Percentiles rank a stretch among this genome's conserved stretches.
Conservation (phyloP, 2,113 vertebrate species). For the Macquaria ambigua region DNA sequence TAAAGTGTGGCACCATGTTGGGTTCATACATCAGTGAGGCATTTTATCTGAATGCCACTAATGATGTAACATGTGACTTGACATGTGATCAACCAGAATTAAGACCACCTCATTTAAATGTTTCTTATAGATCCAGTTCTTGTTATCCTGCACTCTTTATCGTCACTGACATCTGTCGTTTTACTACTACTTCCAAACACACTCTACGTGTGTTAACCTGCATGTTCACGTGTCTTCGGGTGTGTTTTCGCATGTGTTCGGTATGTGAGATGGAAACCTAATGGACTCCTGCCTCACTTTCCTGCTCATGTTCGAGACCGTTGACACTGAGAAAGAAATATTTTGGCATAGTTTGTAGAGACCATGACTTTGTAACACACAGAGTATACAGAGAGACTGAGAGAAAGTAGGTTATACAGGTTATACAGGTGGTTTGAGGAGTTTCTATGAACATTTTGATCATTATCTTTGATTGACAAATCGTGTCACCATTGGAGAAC, state of each 20-base stretch:
- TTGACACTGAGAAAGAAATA: neutral
- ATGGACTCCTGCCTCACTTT: neutral
- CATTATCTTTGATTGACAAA: neutral
- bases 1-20: too few species aligned
- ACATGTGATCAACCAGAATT: neutral
- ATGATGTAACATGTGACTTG: too few species aligned
- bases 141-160: neutral
- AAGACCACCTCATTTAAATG: neutral
- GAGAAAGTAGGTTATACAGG: neutral
- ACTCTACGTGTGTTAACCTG: neutral
- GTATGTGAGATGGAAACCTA: constrained; percentile 7
- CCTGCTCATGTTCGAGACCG: constrained; percentile 43
- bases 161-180: neutral
- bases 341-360: too few species aligned
- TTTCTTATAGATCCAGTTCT: neutral
- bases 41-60: too few species aligned
- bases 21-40: too few species aligned
- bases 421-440: neutral
- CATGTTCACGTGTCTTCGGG: neutral
- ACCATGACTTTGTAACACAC: too few species aligned
- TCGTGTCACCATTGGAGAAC: neutral
- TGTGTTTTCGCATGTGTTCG: neutral
- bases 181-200: neutral
- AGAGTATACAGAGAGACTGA: too few species aligned
- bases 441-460: neutral